Evolutionary conservation across 2,113 vertebrate species (phyloP).

Genomic region (Miniopterus natalensis): DNA sequence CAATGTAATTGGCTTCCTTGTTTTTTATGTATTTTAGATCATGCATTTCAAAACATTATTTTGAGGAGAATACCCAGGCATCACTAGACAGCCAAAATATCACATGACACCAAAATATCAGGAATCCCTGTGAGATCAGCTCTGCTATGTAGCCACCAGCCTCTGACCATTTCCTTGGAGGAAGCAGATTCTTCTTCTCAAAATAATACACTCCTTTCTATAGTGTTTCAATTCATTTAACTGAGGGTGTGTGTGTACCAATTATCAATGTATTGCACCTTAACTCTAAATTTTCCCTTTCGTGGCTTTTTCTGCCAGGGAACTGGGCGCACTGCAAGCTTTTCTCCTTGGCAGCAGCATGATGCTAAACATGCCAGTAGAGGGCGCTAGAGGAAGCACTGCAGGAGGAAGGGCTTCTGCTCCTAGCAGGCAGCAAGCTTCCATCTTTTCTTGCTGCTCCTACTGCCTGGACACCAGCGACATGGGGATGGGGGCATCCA

Average conservation of each 20-base stretch:
- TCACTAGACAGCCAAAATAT: neutral
- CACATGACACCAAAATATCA: neutral
- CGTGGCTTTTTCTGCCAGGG: neutral
- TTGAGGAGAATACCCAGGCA: no score
- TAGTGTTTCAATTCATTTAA: neutral
- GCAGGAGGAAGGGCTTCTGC: no score
- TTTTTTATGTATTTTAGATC: neutral
- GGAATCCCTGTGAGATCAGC: neutral
- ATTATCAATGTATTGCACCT: neutral
- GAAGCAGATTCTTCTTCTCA: neutral
- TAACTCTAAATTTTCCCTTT: neutral
- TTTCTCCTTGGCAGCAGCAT: neutral
- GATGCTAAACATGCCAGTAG: no score
- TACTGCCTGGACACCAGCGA: no score
- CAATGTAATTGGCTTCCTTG: neutral
- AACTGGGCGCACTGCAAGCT: rapidly evolving
- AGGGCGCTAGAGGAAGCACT: no score
- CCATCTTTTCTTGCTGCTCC: no score
- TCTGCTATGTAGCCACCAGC: neutral
- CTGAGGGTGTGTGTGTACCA: neutral
- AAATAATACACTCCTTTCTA: neutral
- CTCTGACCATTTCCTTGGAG: neutral
- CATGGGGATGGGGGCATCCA: no score
- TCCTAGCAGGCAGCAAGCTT: no score
- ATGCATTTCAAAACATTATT: neutral